Conservation (phyloP, 2,797 vertebrate genomes). For the Dicrostonyx torquatus region DNA sequence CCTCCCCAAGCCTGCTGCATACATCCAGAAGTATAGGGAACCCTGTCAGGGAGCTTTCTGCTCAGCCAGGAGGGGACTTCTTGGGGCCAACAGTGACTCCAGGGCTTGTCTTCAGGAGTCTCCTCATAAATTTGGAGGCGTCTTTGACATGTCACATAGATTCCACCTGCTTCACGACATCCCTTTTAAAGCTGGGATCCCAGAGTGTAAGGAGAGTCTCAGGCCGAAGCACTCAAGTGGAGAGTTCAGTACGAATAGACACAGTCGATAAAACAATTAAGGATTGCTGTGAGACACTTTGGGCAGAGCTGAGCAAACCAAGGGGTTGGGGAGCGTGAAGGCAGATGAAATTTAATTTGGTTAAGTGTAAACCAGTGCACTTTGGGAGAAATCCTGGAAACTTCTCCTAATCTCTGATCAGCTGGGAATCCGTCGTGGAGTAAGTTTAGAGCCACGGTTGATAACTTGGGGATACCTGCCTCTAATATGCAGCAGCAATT, state of each 20-base stretch:
- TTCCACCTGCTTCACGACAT: background rate
- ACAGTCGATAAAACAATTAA: slow-evolving; percentile 79
- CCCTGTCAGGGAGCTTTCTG: background rate
- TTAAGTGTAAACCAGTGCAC: slow-evolving; percentile 74
- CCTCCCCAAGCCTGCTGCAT: background rate
- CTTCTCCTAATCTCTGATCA: slow-evolving; percentile 79
- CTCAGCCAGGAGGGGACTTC: background rate
- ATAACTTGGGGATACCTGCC: slow-evolving; percentile 75
- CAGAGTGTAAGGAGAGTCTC: background rate
- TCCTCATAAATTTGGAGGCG: background rate
- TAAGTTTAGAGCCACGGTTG: slow-evolving; percentile 72
- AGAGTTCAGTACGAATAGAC: slow-evolving; percentile 49
- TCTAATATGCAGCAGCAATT: slow-evolving; percentile 65
- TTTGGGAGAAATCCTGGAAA: slow-evolving; percentile 76
- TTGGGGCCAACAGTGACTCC: background rate
- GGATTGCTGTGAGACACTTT: slow-evolving; percentile 68
- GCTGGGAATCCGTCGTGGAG: slow-evolving; percentile 63
- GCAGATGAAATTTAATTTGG: slow-evolving; percentile 80
- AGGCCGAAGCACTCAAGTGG: slow-evolving; percentile 25
- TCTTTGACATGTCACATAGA: background rate
- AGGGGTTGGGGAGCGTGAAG: slow-evolving; percentile 43
- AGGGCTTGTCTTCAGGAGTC: background rate
- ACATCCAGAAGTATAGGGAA: background rate
- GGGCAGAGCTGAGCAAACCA: slow-evolving; percentile 67
- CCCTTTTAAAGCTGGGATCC: slow-evolving; percentile 23